These are phyloP conservation scores for Plebejus melissa DNA, from an alignment of 2,888 invertebrate genomes.

Conservation along the genomic window DNA sequence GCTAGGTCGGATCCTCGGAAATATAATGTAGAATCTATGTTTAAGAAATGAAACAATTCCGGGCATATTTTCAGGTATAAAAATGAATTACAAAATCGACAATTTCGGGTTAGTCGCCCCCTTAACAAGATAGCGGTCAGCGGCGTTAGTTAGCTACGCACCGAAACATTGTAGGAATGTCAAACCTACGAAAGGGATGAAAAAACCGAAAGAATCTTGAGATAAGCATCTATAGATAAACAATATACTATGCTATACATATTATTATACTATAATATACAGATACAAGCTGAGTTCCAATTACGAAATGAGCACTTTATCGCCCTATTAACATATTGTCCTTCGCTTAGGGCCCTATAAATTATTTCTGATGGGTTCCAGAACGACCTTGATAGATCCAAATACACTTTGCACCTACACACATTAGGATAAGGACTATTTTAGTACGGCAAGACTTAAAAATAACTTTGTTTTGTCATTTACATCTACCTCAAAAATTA, in stretches of 20 bases:
- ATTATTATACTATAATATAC: neutral
- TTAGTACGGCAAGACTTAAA: neutral
- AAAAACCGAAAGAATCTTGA: neutral
- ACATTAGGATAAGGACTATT: neutral
- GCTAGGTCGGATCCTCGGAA: no score
- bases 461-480: slow-evolving; percentile 18
- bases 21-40: no score
- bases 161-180: no score
- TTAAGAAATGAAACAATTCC: no score
- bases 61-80: no score
- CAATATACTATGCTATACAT: neutral
- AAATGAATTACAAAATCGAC: no score
- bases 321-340: slow-evolving; percentile 25
- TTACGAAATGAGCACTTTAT: slow-evolving; percentile 27
- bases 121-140: no score
- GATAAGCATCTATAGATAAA: neutral
- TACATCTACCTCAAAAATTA: slow-evolving; percentile 23
- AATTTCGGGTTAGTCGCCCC: no score
- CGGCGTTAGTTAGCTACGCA: no score
- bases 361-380: slow-evolving; percentile 25
- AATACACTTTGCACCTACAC: neutral
- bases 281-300: slow-evolving; percentile 8
- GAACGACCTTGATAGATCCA: slow-evolving; percentile 8
- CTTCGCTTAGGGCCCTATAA: slow-evolving; percentile 16
- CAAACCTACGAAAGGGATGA: neutral